Evolutionary conservation across 2,888 invertebrate genomes (phyloP).

Genomic region (Phaonia tiefii): DNA sequence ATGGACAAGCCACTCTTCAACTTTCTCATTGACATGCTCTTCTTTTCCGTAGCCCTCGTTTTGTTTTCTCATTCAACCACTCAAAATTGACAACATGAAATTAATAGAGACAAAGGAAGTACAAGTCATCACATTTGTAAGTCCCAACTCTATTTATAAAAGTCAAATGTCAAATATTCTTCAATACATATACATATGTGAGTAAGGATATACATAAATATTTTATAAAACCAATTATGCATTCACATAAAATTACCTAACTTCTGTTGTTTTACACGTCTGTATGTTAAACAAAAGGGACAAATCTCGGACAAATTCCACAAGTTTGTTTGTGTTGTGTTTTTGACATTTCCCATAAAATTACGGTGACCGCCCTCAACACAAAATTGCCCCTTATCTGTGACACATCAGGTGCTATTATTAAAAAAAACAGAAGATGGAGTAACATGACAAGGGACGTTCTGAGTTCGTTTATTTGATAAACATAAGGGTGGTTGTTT

Average conservation of each 20-base stretch:
- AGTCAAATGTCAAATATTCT: too few relatives aligned
- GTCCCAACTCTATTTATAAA: too few relatives aligned
- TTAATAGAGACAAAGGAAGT: too few relatives aligned
- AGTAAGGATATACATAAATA: not conserved
- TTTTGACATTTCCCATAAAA: slow-evolving; percentile 45
- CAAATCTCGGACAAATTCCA: slow-evolving; percentile 21
- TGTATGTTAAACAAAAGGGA: not conserved
- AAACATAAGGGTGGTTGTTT: not conserved
- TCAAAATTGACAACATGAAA: slow-evolving; percentile 12
- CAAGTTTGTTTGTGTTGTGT: slow-evolving; percentile 12
- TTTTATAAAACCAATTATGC: slow-evolving; percentile 29
- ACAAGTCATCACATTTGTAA: too few relatives aligned
- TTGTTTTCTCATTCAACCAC: too few relatives aligned
- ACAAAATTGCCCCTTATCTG: slow-evolving; percentile 31
- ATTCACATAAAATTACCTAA: slow-evolving; percentile 14
- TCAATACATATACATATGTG: too few relatives aligned
- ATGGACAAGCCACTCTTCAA: too few relatives aligned
- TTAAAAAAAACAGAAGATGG: not conserved
- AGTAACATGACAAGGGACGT: slow-evolving; percentile 30
- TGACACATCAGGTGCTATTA: slow-evolving; percentile 44
- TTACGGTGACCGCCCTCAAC: slow-evolving; percentile 50
- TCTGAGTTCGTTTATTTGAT: not conserved
- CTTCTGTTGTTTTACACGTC: too few relatives aligned
- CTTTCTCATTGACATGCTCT: too few relatives aligned
- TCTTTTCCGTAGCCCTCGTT: too few relatives aligned